These are phyloP conservation scores for Tupaia chinensis DNA, from an alignment of 2,113 vertebrate species.

Conservation along the genomic window DNA sequence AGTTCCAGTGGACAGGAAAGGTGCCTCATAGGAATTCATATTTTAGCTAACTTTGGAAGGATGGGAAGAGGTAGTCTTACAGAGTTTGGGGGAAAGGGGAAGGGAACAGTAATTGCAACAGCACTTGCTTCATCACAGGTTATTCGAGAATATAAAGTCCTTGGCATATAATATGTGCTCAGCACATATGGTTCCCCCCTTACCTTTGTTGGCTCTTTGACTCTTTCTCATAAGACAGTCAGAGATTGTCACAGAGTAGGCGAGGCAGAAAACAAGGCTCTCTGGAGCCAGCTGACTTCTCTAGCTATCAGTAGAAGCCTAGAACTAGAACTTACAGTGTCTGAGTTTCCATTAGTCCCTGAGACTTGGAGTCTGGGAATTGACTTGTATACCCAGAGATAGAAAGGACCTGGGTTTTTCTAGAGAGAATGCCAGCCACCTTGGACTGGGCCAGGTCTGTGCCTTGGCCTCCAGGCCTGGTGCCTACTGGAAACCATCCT, in stretches of 20 bases:
- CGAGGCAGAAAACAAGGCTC: neutral
- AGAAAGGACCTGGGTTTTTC: neutral
- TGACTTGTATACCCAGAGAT: neutral
- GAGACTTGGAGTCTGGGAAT: neutral
- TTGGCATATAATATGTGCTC: neutral
- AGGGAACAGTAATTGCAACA: neutral
- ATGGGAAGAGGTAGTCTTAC: neutral
- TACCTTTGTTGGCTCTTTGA: neutral
- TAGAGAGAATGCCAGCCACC: neutral
- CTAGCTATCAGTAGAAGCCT: neutral
- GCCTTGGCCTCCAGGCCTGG: neutral
- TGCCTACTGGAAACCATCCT: neutral
- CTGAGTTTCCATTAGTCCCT: neutral
- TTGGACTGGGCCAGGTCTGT: neutral
- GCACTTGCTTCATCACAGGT: neutral
- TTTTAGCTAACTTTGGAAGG: neutral
- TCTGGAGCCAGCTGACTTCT: neutral
- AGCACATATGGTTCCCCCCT: rapidly evolving
- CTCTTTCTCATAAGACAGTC: neutral
- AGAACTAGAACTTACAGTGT: neutral
- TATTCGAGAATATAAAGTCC: neutral
- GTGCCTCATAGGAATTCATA: neutral
- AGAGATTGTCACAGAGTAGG: neutral
- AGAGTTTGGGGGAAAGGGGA: rapidly evolving
- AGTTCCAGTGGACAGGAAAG: neutral